phyloP scores from a whole-genome alignment of 1,140 invertebrate species.

The Apocrypta bakeri region DNA sequence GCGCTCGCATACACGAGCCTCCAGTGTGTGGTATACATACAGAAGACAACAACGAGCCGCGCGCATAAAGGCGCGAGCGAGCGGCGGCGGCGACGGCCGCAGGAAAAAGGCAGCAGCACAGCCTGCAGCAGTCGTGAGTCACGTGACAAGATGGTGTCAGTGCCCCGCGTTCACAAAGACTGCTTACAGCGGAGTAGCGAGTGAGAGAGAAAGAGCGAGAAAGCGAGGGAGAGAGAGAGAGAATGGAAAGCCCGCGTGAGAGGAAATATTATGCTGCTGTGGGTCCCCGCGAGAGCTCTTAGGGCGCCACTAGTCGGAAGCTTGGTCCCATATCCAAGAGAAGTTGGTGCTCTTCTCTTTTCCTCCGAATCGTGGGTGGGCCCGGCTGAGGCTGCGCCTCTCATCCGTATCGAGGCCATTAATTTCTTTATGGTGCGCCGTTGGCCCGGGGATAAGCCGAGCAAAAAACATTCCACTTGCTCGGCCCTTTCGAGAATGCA shows the following conservation, averaged over 20 bases:
- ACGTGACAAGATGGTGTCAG: constrained; percentile 61
- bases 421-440: constrained; percentile 31
- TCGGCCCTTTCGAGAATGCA: background rate
- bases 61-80: background rate
- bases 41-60: background rate
- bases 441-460: background rate
- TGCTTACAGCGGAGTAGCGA: constrained; percentile 10
- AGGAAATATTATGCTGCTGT: constrained; percentile 23
- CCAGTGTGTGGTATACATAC: background rate
- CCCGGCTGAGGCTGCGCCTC: constrained; percentile 55
- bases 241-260: constrained; percentile 35
- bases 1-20: background rate
- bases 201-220: constrained; percentile 42
- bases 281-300: constrained; percentile 42
- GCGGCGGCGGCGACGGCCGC: background rate
- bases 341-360: constrained; percentile 47
- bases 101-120: background rate
- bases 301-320: constrained; percentile 61
- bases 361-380: constrained; percentile 65
- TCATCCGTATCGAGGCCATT: constrained; percentile 22
- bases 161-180: constrained; percentile 57
- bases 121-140: constrained; percentile 40
- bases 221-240: constrained; percentile 45
- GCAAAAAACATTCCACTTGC: background rate
- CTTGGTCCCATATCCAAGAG: constrained; percentile 49